phyloP scores from a whole-genome alignment of 2,113 vertebrate species.

The Eptesicus fuscus region DNA sequence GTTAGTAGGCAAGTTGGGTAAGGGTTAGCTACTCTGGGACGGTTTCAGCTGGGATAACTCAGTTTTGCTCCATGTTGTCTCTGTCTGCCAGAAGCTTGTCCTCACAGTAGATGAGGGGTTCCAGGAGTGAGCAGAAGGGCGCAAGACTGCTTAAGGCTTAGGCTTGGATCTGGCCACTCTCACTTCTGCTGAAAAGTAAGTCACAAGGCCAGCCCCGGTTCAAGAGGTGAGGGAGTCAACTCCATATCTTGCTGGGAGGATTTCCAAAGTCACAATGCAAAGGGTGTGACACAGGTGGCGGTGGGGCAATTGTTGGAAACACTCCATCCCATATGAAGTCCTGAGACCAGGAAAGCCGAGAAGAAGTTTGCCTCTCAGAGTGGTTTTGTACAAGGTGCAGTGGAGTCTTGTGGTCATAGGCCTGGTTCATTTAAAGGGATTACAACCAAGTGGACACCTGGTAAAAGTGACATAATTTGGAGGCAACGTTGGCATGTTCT shows the following conservation, averaged over 20 bases:
- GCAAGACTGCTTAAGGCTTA: background rate
- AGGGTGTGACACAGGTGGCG: background rate
- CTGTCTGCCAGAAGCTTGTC: background rate
- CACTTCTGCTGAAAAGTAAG: background rate
- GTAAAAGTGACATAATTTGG: background rate
- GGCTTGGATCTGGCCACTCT: background rate
- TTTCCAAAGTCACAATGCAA: background rate
- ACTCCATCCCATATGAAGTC: background rate
- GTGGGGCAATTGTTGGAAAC: background rate
- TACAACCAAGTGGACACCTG: background rate
- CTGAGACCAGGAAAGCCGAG: background rate
- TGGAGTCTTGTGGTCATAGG: background rate
- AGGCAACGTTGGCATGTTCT: background rate
- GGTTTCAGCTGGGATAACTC: background rate
- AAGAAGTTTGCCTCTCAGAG: background rate
- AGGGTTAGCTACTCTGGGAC: background rate
- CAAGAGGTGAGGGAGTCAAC: background rate
- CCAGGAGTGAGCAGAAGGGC: background rate
- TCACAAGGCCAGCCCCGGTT: background rate
- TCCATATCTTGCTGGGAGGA: background rate
- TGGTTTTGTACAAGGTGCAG: rapidly evolving
- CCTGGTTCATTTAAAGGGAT: background rate
- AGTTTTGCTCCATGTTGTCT: background rate
- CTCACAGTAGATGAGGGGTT: background rate
- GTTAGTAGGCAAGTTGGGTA: background rate